Evolutionary conservation across 2,888 invertebrate genomes (phyloP), one percentile per base, ranked within the genome.

Genomic region (Acanthoscelides obtectus): DNA sequence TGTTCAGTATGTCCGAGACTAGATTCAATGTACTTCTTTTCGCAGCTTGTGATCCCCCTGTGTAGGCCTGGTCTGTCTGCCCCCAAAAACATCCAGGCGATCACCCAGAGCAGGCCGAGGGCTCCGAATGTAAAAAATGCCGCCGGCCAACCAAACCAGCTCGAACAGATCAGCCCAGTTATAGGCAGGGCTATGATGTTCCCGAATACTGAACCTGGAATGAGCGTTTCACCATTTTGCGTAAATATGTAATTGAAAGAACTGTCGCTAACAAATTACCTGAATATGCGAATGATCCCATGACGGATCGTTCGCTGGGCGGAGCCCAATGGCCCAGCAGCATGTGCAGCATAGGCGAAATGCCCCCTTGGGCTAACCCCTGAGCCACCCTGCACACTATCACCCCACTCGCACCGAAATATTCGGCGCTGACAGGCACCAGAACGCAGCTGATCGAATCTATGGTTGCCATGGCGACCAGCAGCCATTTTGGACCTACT

Each of bases 241-340:
- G 63, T 63, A n/a, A n/a, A n/a, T n/a, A n/a, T n/a, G n/a, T n/a
- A n/a, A n/a, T n/a, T n/a, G n/a, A n/a, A n/a, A n/a, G n/a, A n/a
- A n/a, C n/a, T n/a, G n/a, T n/a, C n/a, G n/a, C n/a, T n/a, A n/a
- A n/a, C n/a, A n/a, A n/a, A n/a, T n/a, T 73, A 84, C 85, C 90
- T 70, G 91, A 88, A 81, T 92, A 92, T 6, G 90, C 89, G 69
- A 90, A 89, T 69, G 92, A 90, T 73, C 90, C 90, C 74, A 94
- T 84, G 22, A 91, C 87, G 17, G 92, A 91, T 71, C 94, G 87
- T 80, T 95, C 94, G 0, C 87, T 83, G 0, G 88, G 86, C 0
- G 94, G 94, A 8, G 86, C 90, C 94, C 94, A 94, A 82, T 92
- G 92, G 12, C 94, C 90, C 70, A 94, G 83, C 22, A 94, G 86